A percentile compares a stretch with the other conserved stretches of the same genome.
Conservation (phyloP, 1,140 invertebrate genomes). For the Adelges cooleyi region DNA sequence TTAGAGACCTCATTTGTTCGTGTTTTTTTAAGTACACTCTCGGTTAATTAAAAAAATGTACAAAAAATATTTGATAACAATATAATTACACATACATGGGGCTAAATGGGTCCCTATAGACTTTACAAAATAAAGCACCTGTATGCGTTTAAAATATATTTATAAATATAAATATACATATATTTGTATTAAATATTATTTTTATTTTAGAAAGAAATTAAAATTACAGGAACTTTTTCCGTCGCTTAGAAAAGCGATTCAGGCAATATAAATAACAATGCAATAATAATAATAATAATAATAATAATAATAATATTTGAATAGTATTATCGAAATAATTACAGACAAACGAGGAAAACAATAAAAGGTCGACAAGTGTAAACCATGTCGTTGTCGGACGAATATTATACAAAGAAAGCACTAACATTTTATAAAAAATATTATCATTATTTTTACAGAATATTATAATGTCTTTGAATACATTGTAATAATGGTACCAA, state of each 20-base stretch:
- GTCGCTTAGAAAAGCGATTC: neutral
- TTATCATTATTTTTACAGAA: too few species aligned
- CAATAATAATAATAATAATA: neutral
- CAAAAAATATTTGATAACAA: conserved; percentile 23
- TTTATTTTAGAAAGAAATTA: neutral
- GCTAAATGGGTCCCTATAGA: neutral
- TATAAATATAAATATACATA: too few species aligned
- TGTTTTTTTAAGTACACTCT: conserved; percentile 18
- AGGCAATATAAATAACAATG: neutral
- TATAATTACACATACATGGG: neutral
- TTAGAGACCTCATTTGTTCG: neutral
- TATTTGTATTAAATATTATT: neutral
- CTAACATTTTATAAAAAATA: conserved; percentile 3
- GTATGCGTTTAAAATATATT: neutral
- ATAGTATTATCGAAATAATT: neutral
- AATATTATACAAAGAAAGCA: neutral
- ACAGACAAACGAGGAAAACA: conserved; percentile 5
- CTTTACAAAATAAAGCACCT: conserved; percentile 7
- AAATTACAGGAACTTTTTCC: conserved; percentile 28
- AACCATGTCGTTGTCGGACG: neutral
- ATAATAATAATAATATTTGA: neutral
- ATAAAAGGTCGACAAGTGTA: neutral
- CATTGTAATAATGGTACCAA: neutral
- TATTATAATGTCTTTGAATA: conserved; percentile 3
- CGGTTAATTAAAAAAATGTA: conserved; percentile 17